phyloP scores from a whole-genome alignment of 2,888 invertebrate genomes.

The Pristionchus exspectatus region DNA sequence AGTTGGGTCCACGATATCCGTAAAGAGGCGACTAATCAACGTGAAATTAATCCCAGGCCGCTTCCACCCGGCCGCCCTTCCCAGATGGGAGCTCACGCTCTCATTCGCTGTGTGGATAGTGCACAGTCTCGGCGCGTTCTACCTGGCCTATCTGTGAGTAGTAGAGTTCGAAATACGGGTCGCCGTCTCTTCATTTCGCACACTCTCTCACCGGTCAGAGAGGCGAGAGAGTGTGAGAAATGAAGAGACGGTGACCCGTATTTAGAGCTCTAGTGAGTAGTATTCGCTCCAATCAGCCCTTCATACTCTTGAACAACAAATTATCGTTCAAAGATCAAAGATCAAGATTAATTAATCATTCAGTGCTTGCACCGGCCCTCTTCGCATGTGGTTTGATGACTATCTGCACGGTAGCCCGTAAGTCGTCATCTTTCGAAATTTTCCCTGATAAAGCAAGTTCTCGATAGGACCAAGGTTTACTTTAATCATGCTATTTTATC shows the following conservation, averaged over 20 bases:
- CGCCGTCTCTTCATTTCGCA: too few relatives aligned
- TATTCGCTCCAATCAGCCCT: not conserved
- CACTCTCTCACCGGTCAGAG: too few relatives aligned
- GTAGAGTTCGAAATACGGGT: too few relatives aligned
- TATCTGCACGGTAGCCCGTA: not conserved
- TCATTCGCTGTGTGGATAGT: slow-evolving; percentile 1
- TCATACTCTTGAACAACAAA: not conserved
- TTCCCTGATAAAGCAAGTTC: too few relatives aligned
- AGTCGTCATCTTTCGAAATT: not conserved
- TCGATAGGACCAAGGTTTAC: not conserved
- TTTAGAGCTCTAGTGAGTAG: too few relatives aligned
- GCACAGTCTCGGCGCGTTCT: slow-evolving; percentile 25
- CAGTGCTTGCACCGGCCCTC: slow-evolving; percentile 19
- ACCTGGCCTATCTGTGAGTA: not conserved
- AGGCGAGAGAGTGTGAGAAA: too few relatives aligned
- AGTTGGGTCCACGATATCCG: too few relatives aligned
- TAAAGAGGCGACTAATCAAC: not conserved
- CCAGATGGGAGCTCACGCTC: slow-evolving; percentile 38
- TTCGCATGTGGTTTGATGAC: not conserved
- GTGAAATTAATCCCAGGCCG: not conserved
- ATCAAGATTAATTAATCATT: not conserved
- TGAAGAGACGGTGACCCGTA: too few relatives aligned
- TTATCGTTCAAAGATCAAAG: not conserved
- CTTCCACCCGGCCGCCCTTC: slow-evolving; percentile 31
- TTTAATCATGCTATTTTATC: not conserved